A percentile compares a stretch with the other conserved stretches of the same genome.
These are phyloP conservation scores for Papilio helenus DNA, from an alignment of 1,140 invertebrate species.

Conservation along the genomic window DNA sequence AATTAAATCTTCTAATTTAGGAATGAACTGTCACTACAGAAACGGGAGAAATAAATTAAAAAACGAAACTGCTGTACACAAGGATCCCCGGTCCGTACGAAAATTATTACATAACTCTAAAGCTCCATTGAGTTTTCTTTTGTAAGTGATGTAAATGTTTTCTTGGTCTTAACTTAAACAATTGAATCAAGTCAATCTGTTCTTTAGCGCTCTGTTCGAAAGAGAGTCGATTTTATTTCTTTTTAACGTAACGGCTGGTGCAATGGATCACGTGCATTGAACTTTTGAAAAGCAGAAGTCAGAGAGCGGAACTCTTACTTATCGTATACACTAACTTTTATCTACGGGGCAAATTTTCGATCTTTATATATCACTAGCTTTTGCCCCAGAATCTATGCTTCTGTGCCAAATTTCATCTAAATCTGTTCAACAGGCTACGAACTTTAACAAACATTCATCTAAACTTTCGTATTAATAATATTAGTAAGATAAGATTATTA, in stretches of 20 bases:
- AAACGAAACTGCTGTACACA: neutral
- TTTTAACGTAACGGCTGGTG: neutral
- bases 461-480: no score
- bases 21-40: neutral
- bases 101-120: neutral
- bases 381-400: no score
- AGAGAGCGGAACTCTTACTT: neutral
- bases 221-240: neutral
- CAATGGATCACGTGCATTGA: constrained; percentile 19
- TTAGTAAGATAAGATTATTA: no score
- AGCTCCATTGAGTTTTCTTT: neutral
- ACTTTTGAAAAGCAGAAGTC: neutral
- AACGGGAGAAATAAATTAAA: neutral
- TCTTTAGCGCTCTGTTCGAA: constrained; percentile 14
- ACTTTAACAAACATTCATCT: no score
- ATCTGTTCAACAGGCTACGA: no score
- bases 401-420: no score
- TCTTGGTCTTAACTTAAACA: neutral
- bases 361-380: neutral
- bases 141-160: constrained; percentile 1
- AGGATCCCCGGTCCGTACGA: neutral
- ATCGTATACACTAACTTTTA: neutral
- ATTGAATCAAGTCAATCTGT: constrained; percentile 26
- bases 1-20: constrained; percentile 2
- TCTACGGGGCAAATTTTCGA: neutral